phyloP scores from a whole-genome alignment of 2,797 vertebrate species.

The Potorous gilbertii region DNA sequence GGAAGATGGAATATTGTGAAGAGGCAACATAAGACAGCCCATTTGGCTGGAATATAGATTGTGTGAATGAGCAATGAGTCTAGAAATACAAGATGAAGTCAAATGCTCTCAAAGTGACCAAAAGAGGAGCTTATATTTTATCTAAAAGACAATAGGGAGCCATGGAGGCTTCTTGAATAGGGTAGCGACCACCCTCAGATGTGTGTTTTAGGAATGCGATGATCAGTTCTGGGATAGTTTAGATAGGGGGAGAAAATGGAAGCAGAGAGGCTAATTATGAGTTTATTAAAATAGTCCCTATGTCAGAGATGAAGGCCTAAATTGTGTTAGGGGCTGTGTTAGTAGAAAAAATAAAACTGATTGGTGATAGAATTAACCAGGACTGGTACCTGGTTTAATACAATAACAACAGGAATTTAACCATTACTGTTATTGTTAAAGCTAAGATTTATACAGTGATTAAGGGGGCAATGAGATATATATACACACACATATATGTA shows the following conservation, averaged over 20 bases:
- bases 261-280: background rate
- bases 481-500: too few relatives aligned
- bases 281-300: background rate
- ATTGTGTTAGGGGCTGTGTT: background rate
- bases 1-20: background rate
- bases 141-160: background rate
- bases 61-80: background rate
- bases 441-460: background rate
- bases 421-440: background rate
- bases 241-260: background rate
- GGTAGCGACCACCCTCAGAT: background rate
- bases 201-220: background rate
- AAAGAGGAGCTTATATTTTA: background rate
- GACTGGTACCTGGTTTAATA: background rate
- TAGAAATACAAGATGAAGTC: background rate
- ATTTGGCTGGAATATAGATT: background rate
- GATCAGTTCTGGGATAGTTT: background rate
- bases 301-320: background rate
- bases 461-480: background rate
- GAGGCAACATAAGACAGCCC: background rate
- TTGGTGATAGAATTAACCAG: background rate
- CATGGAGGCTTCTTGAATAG: background rate
- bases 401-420: background rate
- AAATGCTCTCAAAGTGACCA: background rate
- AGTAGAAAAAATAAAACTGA: background rate